Evolutionary conservation across 2,113 vertebrate species (phyloP).

Genomic region (Ascaphus truei): DNA sequence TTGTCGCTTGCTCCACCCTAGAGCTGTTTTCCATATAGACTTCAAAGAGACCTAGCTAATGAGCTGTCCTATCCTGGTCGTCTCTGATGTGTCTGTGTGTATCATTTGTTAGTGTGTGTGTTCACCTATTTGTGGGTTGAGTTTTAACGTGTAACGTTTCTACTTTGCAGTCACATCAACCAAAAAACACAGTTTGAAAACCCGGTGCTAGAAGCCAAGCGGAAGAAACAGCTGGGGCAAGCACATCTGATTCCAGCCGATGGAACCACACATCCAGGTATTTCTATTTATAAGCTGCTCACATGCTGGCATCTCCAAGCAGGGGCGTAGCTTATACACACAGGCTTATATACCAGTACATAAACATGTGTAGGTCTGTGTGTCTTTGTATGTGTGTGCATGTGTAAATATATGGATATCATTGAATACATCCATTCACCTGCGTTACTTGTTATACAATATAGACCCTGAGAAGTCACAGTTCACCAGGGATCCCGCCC

Average conservation of each 20-base stretch:
- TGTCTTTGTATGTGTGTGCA: background rate
- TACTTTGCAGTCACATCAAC: slow-evolving; percentile 83
- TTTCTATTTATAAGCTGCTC: no score
- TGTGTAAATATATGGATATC: no score
- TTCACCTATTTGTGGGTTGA: no score
- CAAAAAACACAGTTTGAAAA: slow-evolving; percentile 99
- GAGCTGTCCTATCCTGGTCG: no score
- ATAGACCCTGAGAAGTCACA: slow-evolving; percentile 63
- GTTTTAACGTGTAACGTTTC: no score
- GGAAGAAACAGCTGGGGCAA: slow-evolving; percentile 72
- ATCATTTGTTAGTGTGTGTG: no score
- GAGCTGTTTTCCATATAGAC: no score
- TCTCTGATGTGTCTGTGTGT: no score
- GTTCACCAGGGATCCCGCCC: slow-evolving; percentile 87
- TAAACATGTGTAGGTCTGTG: background rate
- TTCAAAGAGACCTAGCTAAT: no score
- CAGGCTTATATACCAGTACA: background rate
- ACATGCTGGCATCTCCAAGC: no score
- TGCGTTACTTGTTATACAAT: slow-evolving; percentile 9
- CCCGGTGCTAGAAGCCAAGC: slow-evolving; percentile 92
- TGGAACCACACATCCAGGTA: slow-evolving; percentile 63
- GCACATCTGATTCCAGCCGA: slow-evolving; percentile 44
- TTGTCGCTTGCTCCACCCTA: no score
- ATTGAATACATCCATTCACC: background rate
- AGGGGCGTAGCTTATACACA: background rate